Conservation (phyloP, 2,888 invertebrate genomes). For the Notocelia uddmanniana region DNA sequence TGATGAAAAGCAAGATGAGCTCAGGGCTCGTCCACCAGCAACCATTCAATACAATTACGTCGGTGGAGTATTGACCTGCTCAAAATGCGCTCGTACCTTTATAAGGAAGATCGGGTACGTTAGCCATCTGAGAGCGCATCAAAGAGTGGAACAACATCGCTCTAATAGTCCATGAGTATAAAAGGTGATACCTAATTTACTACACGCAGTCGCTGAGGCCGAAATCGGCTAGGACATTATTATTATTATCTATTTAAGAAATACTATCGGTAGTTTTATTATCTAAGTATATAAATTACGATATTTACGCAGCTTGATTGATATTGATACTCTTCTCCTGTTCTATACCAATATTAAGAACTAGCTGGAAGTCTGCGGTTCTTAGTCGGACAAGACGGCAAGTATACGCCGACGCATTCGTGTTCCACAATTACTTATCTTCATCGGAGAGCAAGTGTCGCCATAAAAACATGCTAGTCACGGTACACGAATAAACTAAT, state of each 20-base stretch:
- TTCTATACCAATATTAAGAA: background rate
- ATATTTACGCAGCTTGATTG: background rate
- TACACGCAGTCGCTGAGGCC: too few species aligned
- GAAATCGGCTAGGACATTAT: background rate
- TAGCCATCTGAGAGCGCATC: too few species aligned
- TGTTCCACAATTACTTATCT: constrained; percentile 28
- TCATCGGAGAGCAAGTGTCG: constrained; percentile 35
- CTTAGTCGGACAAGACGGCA: constrained; percentile 15
- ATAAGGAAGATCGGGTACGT: too few species aligned
- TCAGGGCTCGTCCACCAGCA: too few species aligned
- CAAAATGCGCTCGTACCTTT: too few species aligned
- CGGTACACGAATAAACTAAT: constrained; percentile 38
- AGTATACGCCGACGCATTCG: constrained; percentile 16
- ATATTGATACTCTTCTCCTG: background rate
- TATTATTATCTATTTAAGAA: background rate
- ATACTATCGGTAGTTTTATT: background rate
- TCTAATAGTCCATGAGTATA: too few species aligned
- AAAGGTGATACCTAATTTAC: too few species aligned
- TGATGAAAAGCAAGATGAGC: too few species aligned
- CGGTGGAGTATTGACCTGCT: too few species aligned
- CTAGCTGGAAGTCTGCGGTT: background rate
- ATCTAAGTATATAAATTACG: background rate
- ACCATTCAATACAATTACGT: too few species aligned
- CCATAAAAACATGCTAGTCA: constrained; percentile 45
- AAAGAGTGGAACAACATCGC: too few species aligned